Conservation (phyloP, 2,113 vertebrate genomes). For the Acinonyx jubatus region DNA sequence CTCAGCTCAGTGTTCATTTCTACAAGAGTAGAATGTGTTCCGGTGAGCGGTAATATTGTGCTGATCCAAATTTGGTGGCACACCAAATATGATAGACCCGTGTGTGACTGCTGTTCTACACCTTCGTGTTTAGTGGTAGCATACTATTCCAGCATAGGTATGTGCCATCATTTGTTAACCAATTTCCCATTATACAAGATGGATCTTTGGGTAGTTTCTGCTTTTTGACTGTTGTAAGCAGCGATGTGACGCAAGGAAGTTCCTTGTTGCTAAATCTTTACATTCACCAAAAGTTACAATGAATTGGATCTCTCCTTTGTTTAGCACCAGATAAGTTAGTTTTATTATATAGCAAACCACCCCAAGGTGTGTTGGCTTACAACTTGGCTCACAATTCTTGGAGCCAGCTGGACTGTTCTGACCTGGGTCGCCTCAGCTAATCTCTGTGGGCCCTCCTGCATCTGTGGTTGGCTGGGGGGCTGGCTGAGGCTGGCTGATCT, state of each 20-base stretch:
- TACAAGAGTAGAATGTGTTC: neutral
- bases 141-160: accelerated
- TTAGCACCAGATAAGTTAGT: neutral
- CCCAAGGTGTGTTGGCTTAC: neutral
- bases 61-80: neutral
- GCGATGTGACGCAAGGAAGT: neutral
- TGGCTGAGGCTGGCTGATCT: neutral
- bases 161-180: neutral
- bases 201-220: neutral
- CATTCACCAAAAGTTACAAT: neutral
- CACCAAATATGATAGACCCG: neutral
- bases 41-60: neutral
- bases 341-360: neutral
- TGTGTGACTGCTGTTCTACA: neutral
- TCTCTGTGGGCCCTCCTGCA: neutral
- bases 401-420: neutral
- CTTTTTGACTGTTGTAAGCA: neutral
- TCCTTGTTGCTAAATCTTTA: neutral
- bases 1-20: neutral
- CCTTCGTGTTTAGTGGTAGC: accelerated
- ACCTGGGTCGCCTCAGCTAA: neutral
- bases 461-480: neutral
- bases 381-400: neutral
- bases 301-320: neutral
- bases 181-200: neutral